These are phyloP conservation scores for Urocitellus parryii DNA, from an alignment of 2,113 vertebrate genomes.

Conservation along the genomic window DNA sequence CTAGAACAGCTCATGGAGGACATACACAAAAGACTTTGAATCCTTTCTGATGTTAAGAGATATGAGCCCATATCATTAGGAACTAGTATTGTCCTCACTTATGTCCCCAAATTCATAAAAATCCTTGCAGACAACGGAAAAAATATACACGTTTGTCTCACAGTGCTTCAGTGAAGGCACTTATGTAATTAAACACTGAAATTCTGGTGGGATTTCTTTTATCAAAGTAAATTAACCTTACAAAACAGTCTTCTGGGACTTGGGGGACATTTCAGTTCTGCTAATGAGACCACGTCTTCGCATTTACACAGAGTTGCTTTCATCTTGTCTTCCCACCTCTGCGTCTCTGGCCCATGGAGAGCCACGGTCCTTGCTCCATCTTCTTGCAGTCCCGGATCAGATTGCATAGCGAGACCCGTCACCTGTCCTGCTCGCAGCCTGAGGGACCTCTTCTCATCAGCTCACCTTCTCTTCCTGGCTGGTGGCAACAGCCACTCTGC, in stretches of 20 bases:
- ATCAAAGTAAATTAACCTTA: slow-evolving; percentile 33
- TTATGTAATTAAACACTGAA: slow-evolving; percentile 32
- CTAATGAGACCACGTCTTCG: not conserved
- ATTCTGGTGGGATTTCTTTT: not conserved
- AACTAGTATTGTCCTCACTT: slow-evolving; percentile 6
- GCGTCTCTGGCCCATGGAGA: not conserved
- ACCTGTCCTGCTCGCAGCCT: not conserved
- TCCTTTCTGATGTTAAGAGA: slow-evolving; percentile 1
- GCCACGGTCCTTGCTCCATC: not conserved
- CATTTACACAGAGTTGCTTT: not conserved
- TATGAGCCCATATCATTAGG: not conserved
- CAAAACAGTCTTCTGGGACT: not conserved
- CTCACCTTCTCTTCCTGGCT: not conserved
- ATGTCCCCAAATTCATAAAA: slow-evolving; percentile 25
- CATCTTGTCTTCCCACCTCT: not conserved
- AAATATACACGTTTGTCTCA: not conserved
- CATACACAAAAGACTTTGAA: not conserved
- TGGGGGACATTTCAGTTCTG: not conserved
- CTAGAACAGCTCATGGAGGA: not conserved
- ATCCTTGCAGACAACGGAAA: not conserved
- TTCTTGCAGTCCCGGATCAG: not conserved
- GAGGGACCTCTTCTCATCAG: not conserved
- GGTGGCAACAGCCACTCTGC: not conserved
- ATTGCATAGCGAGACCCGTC: not conserved
- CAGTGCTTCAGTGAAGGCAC: not conserved